Percentiles rank a stretch among this genome's conserved stretches.
These are phyloP conservation scores for Enteromius paludinosus DNA, from an alignment of 2,797 vertebrate species.

Conservation along the genomic window DNA sequence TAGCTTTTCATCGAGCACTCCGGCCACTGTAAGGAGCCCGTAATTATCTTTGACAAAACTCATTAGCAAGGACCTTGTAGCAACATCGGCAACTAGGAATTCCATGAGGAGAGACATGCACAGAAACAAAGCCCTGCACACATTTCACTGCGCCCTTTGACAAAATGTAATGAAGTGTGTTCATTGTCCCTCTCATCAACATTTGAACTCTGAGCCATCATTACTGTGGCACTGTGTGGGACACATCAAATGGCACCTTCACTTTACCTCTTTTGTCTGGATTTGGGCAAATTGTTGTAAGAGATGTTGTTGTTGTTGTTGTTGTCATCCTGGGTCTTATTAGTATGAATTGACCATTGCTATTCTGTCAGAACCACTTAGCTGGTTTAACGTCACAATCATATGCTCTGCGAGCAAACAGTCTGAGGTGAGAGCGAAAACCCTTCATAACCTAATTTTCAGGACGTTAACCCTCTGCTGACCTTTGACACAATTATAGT, in stretches of 20 bases:
- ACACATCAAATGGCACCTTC: conserved; percentile 82
- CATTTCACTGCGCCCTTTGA: conserved; percentile 87
- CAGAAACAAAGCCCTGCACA: conserved; percentile 83
- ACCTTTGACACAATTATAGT: conserved; percentile 60
- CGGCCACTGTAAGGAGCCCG: conserved; percentile 74
- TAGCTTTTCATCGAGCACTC: conserved; percentile 82
- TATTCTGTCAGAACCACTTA: conserved; percentile 73
- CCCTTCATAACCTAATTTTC: conserved; percentile 62
- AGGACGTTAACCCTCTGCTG: conserved; percentile 66
- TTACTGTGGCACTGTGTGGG: conserved; percentile 81
- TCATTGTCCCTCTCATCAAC: conserved; percentile 78
- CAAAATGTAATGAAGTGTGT: conserved; percentile 89
- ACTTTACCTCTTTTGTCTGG: conserved; percentile 74
- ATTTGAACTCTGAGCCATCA: conserved; percentile 79
- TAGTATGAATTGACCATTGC: conserved; percentile 71
- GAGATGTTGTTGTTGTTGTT: conserved; percentile 69
- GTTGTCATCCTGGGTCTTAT: conserved; percentile 70
- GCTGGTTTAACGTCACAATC: conserved; percentile 61
- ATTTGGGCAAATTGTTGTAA: conserved; percentile 74
- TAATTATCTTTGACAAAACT: conserved; percentile 92
- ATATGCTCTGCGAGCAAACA: conserved; percentile 68
- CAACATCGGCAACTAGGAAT: conserved; percentile 84
- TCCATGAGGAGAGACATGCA: conserved; percentile 82
- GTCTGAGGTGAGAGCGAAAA: conserved; percentile 56
- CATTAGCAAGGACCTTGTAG: conserved; percentile 87